Conservation (phyloP, 2,888 invertebrate genomes). For the Autographa gamma region DNA sequence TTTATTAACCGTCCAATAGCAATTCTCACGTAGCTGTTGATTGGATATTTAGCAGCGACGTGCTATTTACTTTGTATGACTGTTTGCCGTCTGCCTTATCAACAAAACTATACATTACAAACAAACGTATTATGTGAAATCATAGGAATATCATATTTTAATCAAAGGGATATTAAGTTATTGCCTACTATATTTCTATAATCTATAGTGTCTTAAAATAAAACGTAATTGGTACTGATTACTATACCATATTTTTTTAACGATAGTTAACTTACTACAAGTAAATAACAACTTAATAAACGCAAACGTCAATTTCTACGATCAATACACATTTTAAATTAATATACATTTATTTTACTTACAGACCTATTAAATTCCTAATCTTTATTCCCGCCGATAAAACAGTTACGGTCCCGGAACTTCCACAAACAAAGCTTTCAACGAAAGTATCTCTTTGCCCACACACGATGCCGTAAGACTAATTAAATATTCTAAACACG, state of each 20-base stretch:
- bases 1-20: constrained; percentile 12
- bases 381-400: neutral
- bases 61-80: constrained; percentile 16
- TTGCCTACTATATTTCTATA: no score
- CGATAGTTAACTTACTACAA: no score
- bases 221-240: no score
- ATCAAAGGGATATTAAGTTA: no score
- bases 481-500: constrained; percentile 63
- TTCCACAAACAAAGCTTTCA: constrained; percentile 27
- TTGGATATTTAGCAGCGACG: constrained; percentile 35
- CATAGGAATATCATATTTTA: neutral
- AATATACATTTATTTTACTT: neutral
- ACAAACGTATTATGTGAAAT: neutral
- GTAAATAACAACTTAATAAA: no score
- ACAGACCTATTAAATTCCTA: neutral
- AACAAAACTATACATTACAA: neutral
- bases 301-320: no score
- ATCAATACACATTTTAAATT: no score
- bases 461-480: constrained; percentile 49
- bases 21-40: constrained; percentile 35
- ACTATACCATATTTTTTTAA: no score
- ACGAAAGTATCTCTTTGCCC: neutral
- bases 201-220: no score
- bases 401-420: neutral
- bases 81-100: constrained; percentile 16